Evolutionary conservation across 2,113 vertebrate genomes (phyloP).

Genomic region (Oxyura jamaicensis): DNA sequence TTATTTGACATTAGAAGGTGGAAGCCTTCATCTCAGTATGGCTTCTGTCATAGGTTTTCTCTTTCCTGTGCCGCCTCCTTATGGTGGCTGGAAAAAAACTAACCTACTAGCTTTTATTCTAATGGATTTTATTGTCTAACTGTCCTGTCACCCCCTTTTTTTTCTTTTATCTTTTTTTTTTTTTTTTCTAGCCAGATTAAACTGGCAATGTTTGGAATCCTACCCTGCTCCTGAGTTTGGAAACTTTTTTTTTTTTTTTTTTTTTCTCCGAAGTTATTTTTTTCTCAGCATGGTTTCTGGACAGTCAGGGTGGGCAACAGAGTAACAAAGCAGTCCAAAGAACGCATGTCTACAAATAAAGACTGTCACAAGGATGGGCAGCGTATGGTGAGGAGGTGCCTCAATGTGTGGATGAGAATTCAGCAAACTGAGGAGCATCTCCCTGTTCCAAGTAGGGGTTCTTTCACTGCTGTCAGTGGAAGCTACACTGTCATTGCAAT

Average conservation of each 20-base stretch:
- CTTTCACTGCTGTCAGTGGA: background rate
- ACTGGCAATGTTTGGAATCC: background rate
- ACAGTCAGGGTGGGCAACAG: conserved; percentile 1
- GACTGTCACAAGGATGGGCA: background rate
- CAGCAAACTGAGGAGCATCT: background rate
- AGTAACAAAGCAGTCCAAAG: conserved; percentile 54
- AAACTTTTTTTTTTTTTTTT: background rate
- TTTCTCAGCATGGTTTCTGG: conserved; percentile 18
- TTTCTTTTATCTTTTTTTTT: background rate
- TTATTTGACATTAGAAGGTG: background rate
- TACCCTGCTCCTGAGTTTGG: background rate
- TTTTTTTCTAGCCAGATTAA: conserved; percentile 17
- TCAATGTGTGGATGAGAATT: background rate
- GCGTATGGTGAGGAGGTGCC: background rate
- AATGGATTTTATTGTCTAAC: conserved; percentile 22
- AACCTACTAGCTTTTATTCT: conserved; percentile 26
- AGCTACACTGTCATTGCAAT: background rate
- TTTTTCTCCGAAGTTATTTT: background rate
- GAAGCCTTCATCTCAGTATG: background rate
- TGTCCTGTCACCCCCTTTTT: background rate
- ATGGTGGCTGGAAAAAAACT: conserved; percentile 20
- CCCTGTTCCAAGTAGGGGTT: background rate
- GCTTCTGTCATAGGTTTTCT: background rate
- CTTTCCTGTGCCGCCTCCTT: background rate
- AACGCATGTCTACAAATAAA: conserved; percentile 47